phyloP scores from a whole-genome alignment of 1,140 invertebrate genomes.

The Drosophila asahinai region DNA sequence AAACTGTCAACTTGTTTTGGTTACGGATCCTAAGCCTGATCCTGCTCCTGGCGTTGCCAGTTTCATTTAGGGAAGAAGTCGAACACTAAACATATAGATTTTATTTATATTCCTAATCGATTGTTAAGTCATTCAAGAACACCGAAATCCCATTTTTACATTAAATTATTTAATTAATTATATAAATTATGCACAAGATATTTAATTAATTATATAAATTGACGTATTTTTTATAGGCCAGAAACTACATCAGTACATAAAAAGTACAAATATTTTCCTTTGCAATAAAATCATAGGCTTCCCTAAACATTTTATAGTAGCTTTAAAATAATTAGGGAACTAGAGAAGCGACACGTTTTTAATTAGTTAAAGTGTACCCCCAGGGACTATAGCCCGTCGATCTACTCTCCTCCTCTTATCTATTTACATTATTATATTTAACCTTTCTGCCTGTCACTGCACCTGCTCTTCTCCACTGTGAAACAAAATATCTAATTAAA shows the following conservation, averaged over 20 bases:
- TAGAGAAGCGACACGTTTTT: not conserved
- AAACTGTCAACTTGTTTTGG: slow-evolving; percentile 28
- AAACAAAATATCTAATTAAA: slow-evolving; percentile 39
- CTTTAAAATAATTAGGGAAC: no score
- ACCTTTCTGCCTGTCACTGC: not conserved
- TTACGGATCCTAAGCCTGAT: not conserved
- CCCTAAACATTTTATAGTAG: no score
- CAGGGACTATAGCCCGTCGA: not conserved
- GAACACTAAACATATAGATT: not conserved
- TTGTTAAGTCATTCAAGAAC: no score
- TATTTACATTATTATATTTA: not conserved
- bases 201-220: no score
- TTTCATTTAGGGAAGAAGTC: not conserved
- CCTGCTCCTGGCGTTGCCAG: not conserved
- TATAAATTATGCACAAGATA: no score
- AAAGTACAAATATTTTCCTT: no score
- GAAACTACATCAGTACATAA: no score
- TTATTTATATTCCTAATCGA: no score
- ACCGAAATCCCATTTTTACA: no score
- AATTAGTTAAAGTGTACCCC: not conserved
- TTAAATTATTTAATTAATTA: no score
- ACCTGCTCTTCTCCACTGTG: slow-evolving; percentile 1
- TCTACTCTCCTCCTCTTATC: not conserved
- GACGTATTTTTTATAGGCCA: no score
- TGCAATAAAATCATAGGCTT: no score